phyloP scores from a whole-genome alignment of 2,888 invertebrate species.

The Thymelicus lineola region DNA sequence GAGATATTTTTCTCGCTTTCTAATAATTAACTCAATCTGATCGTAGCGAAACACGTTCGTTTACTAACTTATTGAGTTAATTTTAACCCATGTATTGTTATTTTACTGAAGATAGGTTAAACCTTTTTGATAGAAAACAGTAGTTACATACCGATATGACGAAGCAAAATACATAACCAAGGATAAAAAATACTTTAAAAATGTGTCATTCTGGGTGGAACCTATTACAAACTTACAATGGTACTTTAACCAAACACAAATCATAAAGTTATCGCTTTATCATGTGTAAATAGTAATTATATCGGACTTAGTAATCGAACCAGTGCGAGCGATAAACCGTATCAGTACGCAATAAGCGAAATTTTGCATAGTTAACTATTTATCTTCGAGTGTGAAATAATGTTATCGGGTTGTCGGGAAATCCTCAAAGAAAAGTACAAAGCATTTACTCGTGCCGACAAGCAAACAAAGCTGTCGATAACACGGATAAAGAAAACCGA shows the following conservation, averaged over 20 bases:
- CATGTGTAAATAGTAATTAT: slow-evolving; percentile 11
- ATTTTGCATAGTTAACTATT: slow-evolving; percentile 24
- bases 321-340: slow-evolving; percentile 24
- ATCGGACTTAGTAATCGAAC: slow-evolving; percentile 20
- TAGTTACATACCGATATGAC: too few species aligned
- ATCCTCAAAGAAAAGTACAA: slow-evolving; percentile 54
- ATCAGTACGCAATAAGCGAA: slow-evolving; percentile 30
- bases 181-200: not conserved
- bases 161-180: too few species aligned
- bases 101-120: too few species aligned
- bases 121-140: too few species aligned
- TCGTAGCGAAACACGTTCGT: not conserved
- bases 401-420: slow-evolving; percentile 54
- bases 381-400: slow-evolving; percentile 47
- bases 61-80: not conserved
- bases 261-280: slow-evolving; percentile 8
- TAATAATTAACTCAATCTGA: not conserved
- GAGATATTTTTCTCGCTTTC: slow-evolving; percentile 1
- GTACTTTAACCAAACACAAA: slow-evolving; percentile 11
- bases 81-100: too few species aligned
- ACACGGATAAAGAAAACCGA: slow-evolving; percentile 39
- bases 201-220: slow-evolving; percentile 8
- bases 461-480: slow-evolving; percentile 52
- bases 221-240: not conserved
- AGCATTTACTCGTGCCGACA: slow-evolving; percentile 47